Base-by-base conservation (phyloP, 2,888 invertebrate species). In the Nymphalis polychloros region DNA sequence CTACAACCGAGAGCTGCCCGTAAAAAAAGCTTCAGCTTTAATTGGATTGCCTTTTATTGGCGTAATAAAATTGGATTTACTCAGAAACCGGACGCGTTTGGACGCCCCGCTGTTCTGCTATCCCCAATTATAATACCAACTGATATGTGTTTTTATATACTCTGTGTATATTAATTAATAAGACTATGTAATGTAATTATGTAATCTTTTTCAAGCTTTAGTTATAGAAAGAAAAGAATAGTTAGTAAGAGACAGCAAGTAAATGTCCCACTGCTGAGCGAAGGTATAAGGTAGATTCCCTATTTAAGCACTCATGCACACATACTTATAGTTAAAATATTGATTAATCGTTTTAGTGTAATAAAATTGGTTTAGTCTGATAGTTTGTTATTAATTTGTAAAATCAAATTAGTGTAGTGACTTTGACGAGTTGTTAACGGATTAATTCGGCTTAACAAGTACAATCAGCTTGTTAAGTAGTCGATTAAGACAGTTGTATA, bases 41-140 rank as follows among this genome's bases (percentile, higher is more conserved):
- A 91, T 91, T 91, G 91, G 89, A 89, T 87, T 85, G 88, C 85
- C 84, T 89, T 91, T 91, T 91, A 90, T 90, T 90, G 89, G 87
- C 85, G 87, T 88, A 85, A 88, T 90, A 90, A 90, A 90, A 90
- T 90, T 85, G 66, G 61, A 66, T 66, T 66, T 61, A 60, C 66
- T 66, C 61, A 55, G 60, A 61, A 57, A 66, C 66, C 66, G 66
- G 66, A 66, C 61, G 57, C 57, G 53, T 55, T 61, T 55, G 61
- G 48, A 66, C 61, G 66, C 61, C 48, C 47, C 35, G 61, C 48
- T 60, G 19, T 57, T 57, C n/a, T 59, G 59, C 52, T 59, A 59
- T 59, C 46, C 52, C 59, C 65, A 60, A 65, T 65, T 65, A 65
- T 65, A 60, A 60, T 59, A n/a, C 23, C 52, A 59, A 65, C 19